These are phyloP conservation scores for Micrasema longulum DNA, from an alignment of 1,140 invertebrate genomes.

Conservation along the genomic window DNA sequence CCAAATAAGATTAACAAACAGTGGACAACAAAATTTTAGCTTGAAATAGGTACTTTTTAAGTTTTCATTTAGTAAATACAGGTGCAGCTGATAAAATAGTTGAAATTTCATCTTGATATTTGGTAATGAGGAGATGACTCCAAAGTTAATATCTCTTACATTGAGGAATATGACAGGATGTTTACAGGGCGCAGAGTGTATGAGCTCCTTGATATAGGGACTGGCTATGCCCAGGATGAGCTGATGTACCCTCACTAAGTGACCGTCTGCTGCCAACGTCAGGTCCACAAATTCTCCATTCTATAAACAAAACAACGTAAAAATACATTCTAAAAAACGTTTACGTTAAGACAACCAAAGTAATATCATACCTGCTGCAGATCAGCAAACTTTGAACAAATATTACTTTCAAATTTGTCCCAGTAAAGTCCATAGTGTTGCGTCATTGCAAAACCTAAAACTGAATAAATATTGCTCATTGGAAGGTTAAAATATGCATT, in stretches of 20 bases:
- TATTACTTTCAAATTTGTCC: constrained; percentile 24
- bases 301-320: constrained; percentile 60
- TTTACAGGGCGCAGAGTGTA: constrained; percentile 80
- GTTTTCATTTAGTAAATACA: neutral
- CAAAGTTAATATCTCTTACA: too few relatives aligned
- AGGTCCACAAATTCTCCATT: constrained; percentile 82
- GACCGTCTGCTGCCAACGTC: constrained; percentile 81
- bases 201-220: constrained; percentile 80
- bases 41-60: neutral
- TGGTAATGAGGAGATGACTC: too few relatives aligned
- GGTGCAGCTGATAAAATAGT: too few relatives aligned
- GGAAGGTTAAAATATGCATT: too few relatives aligned
- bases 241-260: constrained; percentile 81
- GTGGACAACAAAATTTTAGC: neutral
- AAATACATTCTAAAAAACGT: neutral
- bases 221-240: constrained; percentile 79
- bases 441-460: too few relatives aligned
- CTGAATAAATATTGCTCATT: too few relatives aligned
- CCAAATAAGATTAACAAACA: neutral
- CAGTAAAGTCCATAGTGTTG: constrained; percentile 34
- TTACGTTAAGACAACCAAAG: neutral
- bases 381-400: constrained; percentile 33
- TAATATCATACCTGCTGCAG: constrained; percentile 41
- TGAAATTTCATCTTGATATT: neutral
- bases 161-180: constrained; percentile 81